phyloP scores from a whole-genome alignment of 2,113 vertebrate species.

The Calyptomena viridis region DNA sequence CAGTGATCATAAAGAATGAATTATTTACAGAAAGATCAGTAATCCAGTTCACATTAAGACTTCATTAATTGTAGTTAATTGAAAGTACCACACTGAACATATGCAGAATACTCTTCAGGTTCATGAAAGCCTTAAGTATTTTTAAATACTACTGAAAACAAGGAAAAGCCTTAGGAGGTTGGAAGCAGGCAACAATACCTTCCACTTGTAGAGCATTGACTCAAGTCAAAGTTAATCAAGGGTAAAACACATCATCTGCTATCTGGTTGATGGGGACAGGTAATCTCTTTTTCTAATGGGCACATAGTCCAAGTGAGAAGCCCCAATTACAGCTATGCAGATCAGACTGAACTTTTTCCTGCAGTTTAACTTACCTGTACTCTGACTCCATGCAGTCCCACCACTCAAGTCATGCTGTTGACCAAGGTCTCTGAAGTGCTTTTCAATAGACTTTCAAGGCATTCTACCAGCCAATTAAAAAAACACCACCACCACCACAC shows the following conservation, averaged over 20 bases:
- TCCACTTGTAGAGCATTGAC: not conserved
- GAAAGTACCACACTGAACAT: not conserved
- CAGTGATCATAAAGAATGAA: constrained; percentile 22
- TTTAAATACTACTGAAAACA: not conserved
- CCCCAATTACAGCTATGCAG: accelerated
- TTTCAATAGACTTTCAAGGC: not conserved
- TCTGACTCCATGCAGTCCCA: not conserved
- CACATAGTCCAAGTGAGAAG: not conserved
- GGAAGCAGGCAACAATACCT: not conserved
- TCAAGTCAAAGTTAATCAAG: not conserved
- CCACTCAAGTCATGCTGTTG: not conserved
- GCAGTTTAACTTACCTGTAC: not conserved
- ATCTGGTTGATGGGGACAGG: not conserved
- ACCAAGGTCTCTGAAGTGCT: not conserved
- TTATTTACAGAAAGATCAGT: constrained; percentile 14
- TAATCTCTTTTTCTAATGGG: not conserved
- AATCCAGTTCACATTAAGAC: not conserved
- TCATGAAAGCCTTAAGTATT: constrained; percentile 1
- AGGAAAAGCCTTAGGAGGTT: not conserved
- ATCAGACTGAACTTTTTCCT: not conserved
- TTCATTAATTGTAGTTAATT: not conserved
- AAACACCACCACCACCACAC: not conserved
- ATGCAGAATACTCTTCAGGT: not conserved
- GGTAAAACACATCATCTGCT: not conserved
- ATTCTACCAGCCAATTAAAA: not conserved